These are phyloP conservation scores for Ganaspis sp. DNA, from an alignment of 1,140 invertebrate species.

Conservation along the genomic window DNA sequence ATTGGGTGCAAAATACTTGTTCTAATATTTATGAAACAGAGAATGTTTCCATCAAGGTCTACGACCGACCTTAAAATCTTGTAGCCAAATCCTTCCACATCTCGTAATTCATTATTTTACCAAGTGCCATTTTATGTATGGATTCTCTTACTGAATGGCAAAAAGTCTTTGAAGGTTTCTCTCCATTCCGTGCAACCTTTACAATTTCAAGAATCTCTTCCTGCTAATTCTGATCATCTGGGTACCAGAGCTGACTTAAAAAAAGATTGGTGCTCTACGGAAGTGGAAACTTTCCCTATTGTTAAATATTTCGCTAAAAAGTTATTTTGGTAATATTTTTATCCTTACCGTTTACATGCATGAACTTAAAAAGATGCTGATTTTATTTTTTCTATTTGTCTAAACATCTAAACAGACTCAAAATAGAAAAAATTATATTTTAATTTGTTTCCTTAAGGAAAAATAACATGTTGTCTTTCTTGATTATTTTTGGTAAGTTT, in stretches of 20 bases:
- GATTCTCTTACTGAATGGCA: constrained; percentile 29
- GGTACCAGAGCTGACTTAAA: constrained; percentile 34
- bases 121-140: neutral
- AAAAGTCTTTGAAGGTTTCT: constrained; percentile 1
- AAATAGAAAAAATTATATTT: too few relatives aligned
- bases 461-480: too few relatives aligned
- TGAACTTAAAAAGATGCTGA: too few relatives aligned
- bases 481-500: too few relatives aligned
- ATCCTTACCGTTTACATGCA: too few relatives aligned
- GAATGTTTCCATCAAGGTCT: constrained; percentile 46
- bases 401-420: too few relatives aligned
- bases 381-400: too few relatives aligned
- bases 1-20: constrained; percentile 21
- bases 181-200: neutral
- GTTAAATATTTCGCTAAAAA: too few relatives aligned
- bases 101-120: constrained; percentile 34
- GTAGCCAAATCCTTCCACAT: constrained; percentile 43
- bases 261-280: too few relatives aligned
- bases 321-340: too few relatives aligned
- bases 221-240: constrained; percentile 29
- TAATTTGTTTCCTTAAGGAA: too few relatives aligned
- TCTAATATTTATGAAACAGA: constrained; percentile 34
- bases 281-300: too few relatives aligned
- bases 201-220: neutral
- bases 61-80: constrained; percentile 51